Percentiles rank a stretch among this genome's conserved stretches.
These are phyloP conservation scores for Acromyrmex heyeri DNA, from an alignment of 1,140 invertebrate genomes.

Conservation along the genomic window DNA sequence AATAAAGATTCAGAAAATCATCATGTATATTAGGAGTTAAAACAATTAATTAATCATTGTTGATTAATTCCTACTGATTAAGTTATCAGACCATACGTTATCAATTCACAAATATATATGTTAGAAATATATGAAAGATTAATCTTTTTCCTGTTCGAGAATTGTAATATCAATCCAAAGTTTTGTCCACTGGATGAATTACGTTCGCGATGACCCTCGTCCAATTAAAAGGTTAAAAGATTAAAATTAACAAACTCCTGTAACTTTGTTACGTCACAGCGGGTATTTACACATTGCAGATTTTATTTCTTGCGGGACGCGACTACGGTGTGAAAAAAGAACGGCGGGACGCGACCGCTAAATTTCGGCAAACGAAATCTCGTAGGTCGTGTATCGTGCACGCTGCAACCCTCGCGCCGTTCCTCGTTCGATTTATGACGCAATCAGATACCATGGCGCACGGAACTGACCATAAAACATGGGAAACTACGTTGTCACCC, in stretches of 20 bases:
- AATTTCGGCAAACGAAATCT: slow-evolving; percentile 77
- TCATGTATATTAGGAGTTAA: no score
- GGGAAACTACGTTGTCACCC: slow-evolving; percentile 81
- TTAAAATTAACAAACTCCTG: slow-evolving; percentile 29
- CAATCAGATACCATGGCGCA: slow-evolving; percentile 83
- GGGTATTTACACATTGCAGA: slow-evolving; percentile 48
- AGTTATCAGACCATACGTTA: not conserved
- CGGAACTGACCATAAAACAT: slow-evolving; percentile 83
- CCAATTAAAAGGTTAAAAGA: not conserved
- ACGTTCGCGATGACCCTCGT: not conserved
- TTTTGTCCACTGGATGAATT: not conserved
- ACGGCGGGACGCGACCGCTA: slow-evolving; percentile 67
- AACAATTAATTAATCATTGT: not conserved
- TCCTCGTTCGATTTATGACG: slow-evolving; percentile 83
- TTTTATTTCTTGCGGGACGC: slow-evolving; percentile 53
- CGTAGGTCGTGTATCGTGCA: slow-evolving; percentile 72
- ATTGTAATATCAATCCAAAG: not conserved
- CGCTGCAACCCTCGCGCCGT: slow-evolving; percentile 74
- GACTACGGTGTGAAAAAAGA: slow-evolving; percentile 36
- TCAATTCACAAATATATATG: not conserved
- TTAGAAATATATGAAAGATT: not conserved
- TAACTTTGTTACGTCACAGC: slow-evolving; percentile 11
- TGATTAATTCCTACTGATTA: not conserved
- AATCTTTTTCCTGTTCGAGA: not conserved
- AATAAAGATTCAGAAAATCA: no score